phyloP scores from a whole-genome alignment of 2,888 invertebrate genomes.

The Byasa hedistus region DNA sequence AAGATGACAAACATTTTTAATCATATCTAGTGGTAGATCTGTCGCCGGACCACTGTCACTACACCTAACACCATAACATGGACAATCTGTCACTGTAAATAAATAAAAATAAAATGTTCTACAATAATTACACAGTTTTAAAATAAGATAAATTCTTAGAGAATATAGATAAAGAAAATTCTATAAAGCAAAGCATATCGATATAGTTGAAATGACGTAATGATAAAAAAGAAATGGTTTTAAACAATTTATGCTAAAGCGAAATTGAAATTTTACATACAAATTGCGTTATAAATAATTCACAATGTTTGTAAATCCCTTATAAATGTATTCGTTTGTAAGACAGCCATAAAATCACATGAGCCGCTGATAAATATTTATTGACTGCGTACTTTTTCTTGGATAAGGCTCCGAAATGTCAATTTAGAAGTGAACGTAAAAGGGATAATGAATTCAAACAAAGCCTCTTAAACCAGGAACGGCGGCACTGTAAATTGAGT shows the following conservation, averaged over 20 bases:
- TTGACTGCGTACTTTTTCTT: constrained; percentile 25
- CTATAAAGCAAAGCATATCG: too few relatives aligned
- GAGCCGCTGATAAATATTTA: constrained; percentile 29
- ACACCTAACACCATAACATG: too few relatives aligned
- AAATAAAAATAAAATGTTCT: too few relatives aligned
- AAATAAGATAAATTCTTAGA: too few relatives aligned
- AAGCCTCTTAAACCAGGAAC: constrained; percentile 15
- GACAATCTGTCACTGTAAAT: too few relatives aligned
- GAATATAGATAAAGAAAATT: too few relatives aligned
- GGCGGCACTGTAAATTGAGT: constrained; percentile 1
- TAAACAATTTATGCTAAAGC: background rate
- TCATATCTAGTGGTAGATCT: too few relatives aligned
- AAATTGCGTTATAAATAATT: constrained; percentile 26
- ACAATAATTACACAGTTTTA: too few relatives aligned
- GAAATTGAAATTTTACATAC: constrained; percentile 5
- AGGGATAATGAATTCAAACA: constrained; percentile 26
- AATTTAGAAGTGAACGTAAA: constrained; percentile 16
- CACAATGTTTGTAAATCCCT: constrained; percentile 23
- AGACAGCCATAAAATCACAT: constrained; percentile 29
- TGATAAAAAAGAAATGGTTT: background rate
- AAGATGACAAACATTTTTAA: too few relatives aligned
- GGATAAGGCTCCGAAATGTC: constrained; percentile 14
- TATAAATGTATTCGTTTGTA: constrained; percentile 26
- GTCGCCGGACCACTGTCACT: too few relatives aligned
- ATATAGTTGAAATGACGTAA: background rate